phyloP scores from a whole-genome alignment of 2,797 vertebrate species.

The Lutjanus argentimaculatus region DNA sequence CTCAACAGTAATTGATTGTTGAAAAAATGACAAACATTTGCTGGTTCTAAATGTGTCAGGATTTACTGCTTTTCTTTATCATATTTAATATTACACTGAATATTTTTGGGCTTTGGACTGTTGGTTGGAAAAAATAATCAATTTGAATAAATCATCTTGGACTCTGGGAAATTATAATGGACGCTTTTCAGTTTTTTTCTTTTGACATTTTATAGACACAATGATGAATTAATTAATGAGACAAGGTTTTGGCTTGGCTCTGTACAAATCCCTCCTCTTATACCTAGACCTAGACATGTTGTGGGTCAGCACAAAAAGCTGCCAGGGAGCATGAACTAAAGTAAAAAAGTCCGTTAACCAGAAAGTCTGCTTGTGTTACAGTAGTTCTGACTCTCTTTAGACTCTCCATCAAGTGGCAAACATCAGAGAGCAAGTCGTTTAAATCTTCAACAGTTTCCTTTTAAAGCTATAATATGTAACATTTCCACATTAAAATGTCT shows the following conservation, averaged over 20 bases:
- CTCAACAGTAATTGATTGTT: too few relatives aligned
- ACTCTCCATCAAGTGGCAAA: neutral
- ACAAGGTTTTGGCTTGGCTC: neutral
- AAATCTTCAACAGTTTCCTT: neutral
- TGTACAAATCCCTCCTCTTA: neutral
- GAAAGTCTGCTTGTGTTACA: neutral
- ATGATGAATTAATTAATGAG: neutral
- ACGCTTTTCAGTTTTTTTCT: neutral
- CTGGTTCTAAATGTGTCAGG: too few relatives aligned
- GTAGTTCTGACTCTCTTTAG: neutral
- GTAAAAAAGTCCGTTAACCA: slow-evolving; percentile 2
- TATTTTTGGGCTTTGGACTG: neutral
- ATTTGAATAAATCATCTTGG: neutral
- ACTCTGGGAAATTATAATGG: too few relatives aligned
- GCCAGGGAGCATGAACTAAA: neutral
- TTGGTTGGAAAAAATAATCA: neutral
- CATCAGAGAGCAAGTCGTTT: neutral
- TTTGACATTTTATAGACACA: neutral
- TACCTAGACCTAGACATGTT: neutral
- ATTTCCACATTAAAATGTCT: too few relatives aligned
- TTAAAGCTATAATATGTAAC: too few relatives aligned
- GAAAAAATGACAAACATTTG: too few relatives aligned
- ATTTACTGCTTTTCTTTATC: neutral
- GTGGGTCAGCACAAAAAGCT: neutral
- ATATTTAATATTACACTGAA: neutral